Evolutionary conservation across 2,888 invertebrate genomes (phyloP).

Genomic region (Cheilosia grossa): DNA sequence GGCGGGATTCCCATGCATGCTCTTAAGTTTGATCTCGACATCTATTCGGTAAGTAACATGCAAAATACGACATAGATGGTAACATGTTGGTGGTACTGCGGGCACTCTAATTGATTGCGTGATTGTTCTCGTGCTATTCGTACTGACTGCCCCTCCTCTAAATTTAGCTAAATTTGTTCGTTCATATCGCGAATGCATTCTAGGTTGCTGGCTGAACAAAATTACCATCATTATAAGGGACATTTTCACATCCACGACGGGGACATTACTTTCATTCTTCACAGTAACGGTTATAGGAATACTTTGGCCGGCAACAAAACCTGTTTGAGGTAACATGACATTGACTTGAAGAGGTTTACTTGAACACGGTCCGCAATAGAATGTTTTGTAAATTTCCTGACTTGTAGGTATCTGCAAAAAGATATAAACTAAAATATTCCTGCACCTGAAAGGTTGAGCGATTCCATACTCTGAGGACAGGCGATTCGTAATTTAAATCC

Average conservation of each 20-base stretch:
- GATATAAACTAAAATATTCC: background rate
- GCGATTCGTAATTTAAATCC: constrained; percentile 87
- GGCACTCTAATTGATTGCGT: constrained; percentile 78
- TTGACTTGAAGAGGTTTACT: constrained; percentile 78
- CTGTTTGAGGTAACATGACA: constrained; percentile 79
- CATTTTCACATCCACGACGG: constrained; percentile 80
- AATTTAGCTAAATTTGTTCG: constrained; percentile 77
- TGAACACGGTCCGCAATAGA: constrained; percentile 79
- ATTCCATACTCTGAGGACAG: constrained; percentile 71
- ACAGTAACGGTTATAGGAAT: constrained; percentile 83
- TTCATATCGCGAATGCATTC: constrained; percentile 76
- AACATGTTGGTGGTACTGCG: constrained; percentile 80
- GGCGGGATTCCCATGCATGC: constrained; percentile 77
- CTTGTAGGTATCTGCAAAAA: constrained; percentile 77
- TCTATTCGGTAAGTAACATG: constrained; percentile 80
- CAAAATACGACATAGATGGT: constrained; percentile 79
- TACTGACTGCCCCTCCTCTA: constrained; percentile 76
- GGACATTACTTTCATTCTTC: constrained; percentile 85
- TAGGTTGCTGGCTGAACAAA: constrained; percentile 77
- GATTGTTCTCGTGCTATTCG: constrained; percentile 77
- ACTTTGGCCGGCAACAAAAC: constrained; percentile 81
- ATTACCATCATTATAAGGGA: constrained; percentile 78
- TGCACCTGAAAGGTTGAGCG: constrained; percentile 43
- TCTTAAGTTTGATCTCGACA: constrained; percentile 78
- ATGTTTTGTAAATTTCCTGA: constrained; percentile 77